Evolutionary conservation across 2,113 vertebrate genomes (phyloP).

Genomic region (Lipophrys pholis): DNA sequence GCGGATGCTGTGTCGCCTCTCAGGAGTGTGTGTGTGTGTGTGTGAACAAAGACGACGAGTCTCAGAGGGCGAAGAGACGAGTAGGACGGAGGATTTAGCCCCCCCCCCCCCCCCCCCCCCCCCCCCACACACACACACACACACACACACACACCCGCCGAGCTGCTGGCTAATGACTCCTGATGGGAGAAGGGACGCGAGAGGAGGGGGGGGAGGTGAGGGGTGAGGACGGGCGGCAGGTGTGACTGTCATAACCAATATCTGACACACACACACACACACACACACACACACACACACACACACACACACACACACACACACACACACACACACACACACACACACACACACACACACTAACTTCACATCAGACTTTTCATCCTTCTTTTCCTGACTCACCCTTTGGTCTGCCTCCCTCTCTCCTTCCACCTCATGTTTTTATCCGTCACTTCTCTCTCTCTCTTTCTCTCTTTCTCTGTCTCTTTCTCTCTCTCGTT

Average conservation of each 20-base stretch:
- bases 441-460: background rate
- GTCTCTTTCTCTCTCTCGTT: slow-evolving; percentile 1
- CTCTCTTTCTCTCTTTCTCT: background rate
- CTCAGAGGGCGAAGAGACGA: slow-evolving; percentile 43
- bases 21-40: too few species aligned
- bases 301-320: slow-evolving; percentile 13
- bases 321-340: slow-evolving; percentile 21
- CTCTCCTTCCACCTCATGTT: background rate
- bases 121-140: too few species aligned
- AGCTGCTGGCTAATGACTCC: slow-evolving; percentile 42
- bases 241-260: slow-evolving; percentile 90
- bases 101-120: background rate
- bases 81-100: slow-evolving; percentile 40
- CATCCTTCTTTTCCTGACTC: background rate
- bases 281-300: slow-evolving; percentile 19
- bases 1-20: too few species aligned
- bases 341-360: slow-evolving; percentile 14
- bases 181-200: slow-evolving; percentile 52
- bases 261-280: slow-evolving; percentile 30
- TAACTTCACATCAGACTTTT: background rate
- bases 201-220: slow-evolving; percentile 66
- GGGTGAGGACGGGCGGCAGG: slow-evolving; percentile 81
- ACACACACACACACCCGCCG: too few species aligned
- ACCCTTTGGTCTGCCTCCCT: background rate
- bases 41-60: background rate